phyloP scores from a whole-genome alignment of 2,113 vertebrate genomes.

The Varanus komodoensis region DNA sequence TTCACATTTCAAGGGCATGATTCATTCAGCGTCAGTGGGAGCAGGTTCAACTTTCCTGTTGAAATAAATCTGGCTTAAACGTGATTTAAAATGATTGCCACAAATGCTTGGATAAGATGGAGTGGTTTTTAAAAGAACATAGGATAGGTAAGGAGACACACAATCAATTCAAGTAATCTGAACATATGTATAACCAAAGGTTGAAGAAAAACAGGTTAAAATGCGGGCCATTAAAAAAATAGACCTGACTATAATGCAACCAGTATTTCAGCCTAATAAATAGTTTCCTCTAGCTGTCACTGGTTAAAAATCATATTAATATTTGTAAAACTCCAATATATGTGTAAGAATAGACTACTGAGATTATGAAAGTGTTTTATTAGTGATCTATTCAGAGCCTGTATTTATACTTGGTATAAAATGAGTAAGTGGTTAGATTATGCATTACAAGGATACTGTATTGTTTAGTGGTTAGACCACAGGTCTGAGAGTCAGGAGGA shows the following conservation, averaged over 20 bases:
- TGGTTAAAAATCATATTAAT: conserved; percentile 2
- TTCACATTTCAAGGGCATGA: neutral
- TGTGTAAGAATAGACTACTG: conserved; percentile 16
- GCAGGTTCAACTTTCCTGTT: neutral
- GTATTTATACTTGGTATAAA: conserved; percentile 22
- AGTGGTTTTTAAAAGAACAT: neutral
- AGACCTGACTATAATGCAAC: conserved; percentile 5
- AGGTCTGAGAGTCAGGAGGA: neutral
- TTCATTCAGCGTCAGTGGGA: neutral
- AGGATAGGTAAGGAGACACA: neutral
- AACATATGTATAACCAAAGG: neutral
- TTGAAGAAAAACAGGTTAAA: neutral
- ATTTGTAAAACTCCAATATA: conserved; percentile 22
- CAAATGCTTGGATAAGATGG: neutral
- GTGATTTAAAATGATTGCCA: neutral
- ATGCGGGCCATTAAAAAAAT: neutral
- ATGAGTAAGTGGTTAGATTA: conserved; percentile 23
- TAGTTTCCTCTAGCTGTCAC: conserved; percentile 17
- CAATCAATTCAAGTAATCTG: neutral
- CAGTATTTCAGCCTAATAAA: conserved; percentile 26
- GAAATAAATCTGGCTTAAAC: neutral
- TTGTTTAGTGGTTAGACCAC: conserved; percentile 43
- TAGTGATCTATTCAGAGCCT: conserved; percentile 8
- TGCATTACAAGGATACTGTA: neutral
- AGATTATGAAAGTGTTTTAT: conserved; percentile 32